These are phyloP conservation scores for Marcusenius ussheri DNA, from an alignment of 2,113 vertebrate species.

Conservation along the genomic window DNA sequence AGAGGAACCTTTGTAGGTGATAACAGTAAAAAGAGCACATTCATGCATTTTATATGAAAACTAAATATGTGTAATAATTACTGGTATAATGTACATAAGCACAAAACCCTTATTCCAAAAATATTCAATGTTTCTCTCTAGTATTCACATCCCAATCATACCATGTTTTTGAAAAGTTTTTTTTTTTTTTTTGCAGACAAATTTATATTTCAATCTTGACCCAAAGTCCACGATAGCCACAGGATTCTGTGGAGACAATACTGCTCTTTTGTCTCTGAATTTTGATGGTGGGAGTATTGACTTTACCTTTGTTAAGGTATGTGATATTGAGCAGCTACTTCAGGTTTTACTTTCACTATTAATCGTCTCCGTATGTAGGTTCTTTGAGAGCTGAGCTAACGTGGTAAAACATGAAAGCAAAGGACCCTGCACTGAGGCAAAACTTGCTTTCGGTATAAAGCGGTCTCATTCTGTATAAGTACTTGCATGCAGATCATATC, in stretches of 20 bases:
- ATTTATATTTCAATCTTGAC: slow-evolving; percentile 62
- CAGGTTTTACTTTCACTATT: background rate
- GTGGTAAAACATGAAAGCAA: background rate
- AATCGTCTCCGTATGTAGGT: background rate
- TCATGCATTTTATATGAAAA: background rate
- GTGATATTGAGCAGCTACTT: background rate
- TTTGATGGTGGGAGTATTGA: slow-evolving; percentile 63
- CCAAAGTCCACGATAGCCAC: slow-evolving; percentile 47
- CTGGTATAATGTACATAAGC: background rate
- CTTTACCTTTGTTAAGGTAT: slow-evolving; percentile 75
- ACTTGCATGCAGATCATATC: background rate
- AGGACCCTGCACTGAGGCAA: background rate
- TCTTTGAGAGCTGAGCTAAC: background rate
- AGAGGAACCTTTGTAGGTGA: background rate
- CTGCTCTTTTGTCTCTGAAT: slow-evolving; percentile 57
- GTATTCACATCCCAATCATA: background rate
- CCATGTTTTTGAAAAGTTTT: background rate
- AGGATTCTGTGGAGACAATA: slow-evolving; percentile 58
- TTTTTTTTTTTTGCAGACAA: slow-evolving; percentile 39
- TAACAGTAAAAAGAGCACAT: background rate
- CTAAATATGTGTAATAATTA: background rate
- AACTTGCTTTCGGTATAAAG: background rate
- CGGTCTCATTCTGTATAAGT: background rate
- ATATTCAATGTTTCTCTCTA: background rate
- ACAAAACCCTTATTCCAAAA: background rate